Base-by-base conservation (phyloP, 1,140 invertebrate genomes). In the Hypothenemus hampei region DNA sequence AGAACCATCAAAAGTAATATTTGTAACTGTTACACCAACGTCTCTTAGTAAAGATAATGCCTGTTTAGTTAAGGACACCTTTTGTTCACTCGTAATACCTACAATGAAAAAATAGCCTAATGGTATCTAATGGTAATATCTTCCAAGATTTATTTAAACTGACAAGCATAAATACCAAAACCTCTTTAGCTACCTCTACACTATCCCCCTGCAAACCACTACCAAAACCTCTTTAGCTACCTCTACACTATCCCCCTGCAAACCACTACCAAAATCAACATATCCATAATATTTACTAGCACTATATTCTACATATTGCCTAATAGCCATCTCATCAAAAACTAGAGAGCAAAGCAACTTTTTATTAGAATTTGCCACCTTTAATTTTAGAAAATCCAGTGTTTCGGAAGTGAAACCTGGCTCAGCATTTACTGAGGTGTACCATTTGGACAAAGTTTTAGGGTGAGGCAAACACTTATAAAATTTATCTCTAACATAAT, bases 391-490 rank as follows among this genome's bases (percentile, higher is more conserved):
- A 26, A 20, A 23, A 19, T 51, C 37, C 7, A 31, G 29, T 15
- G 29, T 10, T 22, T 43, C 26, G 35, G 22, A 24, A n/a, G 39
- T 56, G 20, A 58, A 53, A 13, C 56, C 48, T 6, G 56, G 56
- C n/a, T 44, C 31, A 7, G 21, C 47, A 52, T 58, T 40, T 33
- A 52, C 29, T 15, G 29, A 44, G 16, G 26, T 21, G 40, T 35
- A 52, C 56, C 56, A 58, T 23, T 33, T 52, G n/a, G 33, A 18
- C 10, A 58, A 44, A 1, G 41, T 58, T 16, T 35, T 58, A 29
- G 10, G 22, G 21, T 58, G 48, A 6, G 49, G 56, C 22, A 58
- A 46, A 22, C 48, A 58, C 11, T 18, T 39, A 29, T 58, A 22
- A 41, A 50, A 56, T 13, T 16, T 37, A 48, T 36, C 11, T 10